Conservation (phyloP, 2,113 vertebrate genomes). For the Otolemur garnettii region DNA sequence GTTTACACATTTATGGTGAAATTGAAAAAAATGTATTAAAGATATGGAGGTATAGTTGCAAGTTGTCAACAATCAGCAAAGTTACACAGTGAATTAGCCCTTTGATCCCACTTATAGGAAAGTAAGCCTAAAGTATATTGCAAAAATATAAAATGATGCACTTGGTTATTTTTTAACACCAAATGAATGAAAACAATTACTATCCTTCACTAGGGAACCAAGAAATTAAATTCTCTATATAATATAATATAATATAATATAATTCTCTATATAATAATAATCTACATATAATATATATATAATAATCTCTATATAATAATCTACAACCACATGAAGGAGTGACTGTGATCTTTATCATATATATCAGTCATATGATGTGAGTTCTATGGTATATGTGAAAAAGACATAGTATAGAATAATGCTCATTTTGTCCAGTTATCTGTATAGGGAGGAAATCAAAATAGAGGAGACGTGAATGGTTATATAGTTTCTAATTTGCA, state of each 20-base stretch:
- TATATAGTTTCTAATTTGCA: not conserved
- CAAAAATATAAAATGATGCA: not conserved
- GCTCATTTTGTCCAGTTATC: not conserved
- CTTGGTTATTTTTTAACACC: not conserved
- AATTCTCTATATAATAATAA: too few species aligned
- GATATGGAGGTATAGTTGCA: not conserved
- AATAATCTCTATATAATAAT: too few species aligned
- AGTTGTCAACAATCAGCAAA: not conserved
- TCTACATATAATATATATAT: too few species aligned
- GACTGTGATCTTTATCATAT: not conserved
- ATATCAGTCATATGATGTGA: not conserved
- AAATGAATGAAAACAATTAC: not conserved
- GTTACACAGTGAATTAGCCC: not conserved
- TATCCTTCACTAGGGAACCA: not conserved
- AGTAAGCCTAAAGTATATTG: not conserved
- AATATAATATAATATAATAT: not conserved
- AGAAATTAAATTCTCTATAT: not conserved
- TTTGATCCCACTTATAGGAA: not conserved
- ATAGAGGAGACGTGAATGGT: not conserved
- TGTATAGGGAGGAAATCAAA: not conserved
- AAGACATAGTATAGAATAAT: not conserved
- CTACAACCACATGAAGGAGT: not conserved
- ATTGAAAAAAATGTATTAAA: not conserved
- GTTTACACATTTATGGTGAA: not conserved
- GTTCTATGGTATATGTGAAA: not conserved